Percentiles rank a stretch among this genome's conserved stretches.
phyloP scores from a whole-genome alignment of 2,797 vertebrate species.

The Mormyrus proboscirostris region DNA sequence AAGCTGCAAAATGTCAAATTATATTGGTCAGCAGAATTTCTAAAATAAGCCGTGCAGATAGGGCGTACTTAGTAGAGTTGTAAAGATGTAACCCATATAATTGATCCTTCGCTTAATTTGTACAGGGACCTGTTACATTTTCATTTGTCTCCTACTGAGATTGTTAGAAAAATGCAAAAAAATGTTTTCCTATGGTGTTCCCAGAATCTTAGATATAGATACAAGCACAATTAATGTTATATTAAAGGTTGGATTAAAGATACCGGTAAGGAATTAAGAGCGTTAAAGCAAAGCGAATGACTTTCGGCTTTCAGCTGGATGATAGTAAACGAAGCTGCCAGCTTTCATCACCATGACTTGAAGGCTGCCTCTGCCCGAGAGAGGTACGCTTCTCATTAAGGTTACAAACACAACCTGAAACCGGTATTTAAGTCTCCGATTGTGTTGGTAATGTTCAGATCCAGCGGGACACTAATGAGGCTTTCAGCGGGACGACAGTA shows the following conservation, averaged over 20 bases:
- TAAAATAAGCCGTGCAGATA: background rate
- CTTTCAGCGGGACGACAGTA: conserved; percentile 1
- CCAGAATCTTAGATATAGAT: background rate
- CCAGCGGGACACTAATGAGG: background rate
- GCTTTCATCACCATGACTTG: background rate
- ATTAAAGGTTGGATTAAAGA: conserved; percentile 42
- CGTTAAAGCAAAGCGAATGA: conserved; percentile 42
- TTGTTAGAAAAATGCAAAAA: conserved; percentile 43
- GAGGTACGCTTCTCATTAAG: conserved; percentile 14
- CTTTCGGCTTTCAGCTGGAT: conserved; percentile 44
- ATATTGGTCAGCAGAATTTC: background rate
- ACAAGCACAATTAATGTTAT: background rate
- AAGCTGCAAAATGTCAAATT: background rate
- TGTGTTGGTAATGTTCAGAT: conserved; percentile 5
- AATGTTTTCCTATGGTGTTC: conserved; percentile 37
- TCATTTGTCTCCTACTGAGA: conserved; percentile 51
- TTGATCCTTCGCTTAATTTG: conserved; percentile 31
- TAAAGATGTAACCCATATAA: conserved; percentile 42
- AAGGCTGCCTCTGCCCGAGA: background rate
- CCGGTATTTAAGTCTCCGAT: background rate
- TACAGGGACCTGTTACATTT: conserved; percentile 25
- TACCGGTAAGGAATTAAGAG: conserved; percentile 37
- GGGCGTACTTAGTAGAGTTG: background rate
- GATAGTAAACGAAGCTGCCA: conserved; percentile 12
- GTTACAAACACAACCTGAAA: conserved; percentile 6